Evolutionary conservation across 2,888 invertebrate genomes (phyloP), one percentile per base, ranked within the genome.

Genomic region (Xylocampa areola): DNA sequence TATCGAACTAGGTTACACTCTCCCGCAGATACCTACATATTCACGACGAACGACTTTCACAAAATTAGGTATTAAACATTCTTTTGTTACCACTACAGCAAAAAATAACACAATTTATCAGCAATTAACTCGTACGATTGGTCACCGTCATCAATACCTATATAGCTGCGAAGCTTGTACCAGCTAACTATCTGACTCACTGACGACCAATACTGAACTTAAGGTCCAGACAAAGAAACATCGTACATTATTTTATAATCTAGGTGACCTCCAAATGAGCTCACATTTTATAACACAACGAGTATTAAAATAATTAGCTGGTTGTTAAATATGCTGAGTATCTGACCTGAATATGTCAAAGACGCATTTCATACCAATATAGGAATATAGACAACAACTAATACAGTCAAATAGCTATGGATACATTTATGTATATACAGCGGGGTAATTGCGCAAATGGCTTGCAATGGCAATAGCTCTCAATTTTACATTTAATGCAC

Each of bases 271-370:
- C 36, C 16, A 7, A n/a, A 19, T 33, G 68, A 50, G 50, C 47
- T 50, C 61, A 50, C 29, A 19, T 4, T 45, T 8, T 48, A 21
- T 39, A 13, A 21, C 32, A 25, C 32, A 36, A 19, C 44, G 32
- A 35, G 51, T 27, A 48, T 67, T 59, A 23, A 27, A 66, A 44
- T 60, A 60, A 61, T 49, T 44, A 48, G 30, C 27, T 23, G 44
- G 27, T 30, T 40, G 33, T 33, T 16, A 47, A 32, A 4, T 30
- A 36, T 7, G 27, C 39, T 32, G 33, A 40, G 23, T 32, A 19
- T 29, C 33, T 53, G 65, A 61, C 65, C 65, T 45, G 44, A 53
- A 61, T 61, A 53, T 53, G 48, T 68, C 62, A 40, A 40, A 48
- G 27, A 33, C 48, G 43, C 30, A 35, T 35, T 4, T 48, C 10